Evolutionary conservation across 2,113 vertebrate species (phyloP).

Genomic region (Hippocampus barbouri): DNA sequence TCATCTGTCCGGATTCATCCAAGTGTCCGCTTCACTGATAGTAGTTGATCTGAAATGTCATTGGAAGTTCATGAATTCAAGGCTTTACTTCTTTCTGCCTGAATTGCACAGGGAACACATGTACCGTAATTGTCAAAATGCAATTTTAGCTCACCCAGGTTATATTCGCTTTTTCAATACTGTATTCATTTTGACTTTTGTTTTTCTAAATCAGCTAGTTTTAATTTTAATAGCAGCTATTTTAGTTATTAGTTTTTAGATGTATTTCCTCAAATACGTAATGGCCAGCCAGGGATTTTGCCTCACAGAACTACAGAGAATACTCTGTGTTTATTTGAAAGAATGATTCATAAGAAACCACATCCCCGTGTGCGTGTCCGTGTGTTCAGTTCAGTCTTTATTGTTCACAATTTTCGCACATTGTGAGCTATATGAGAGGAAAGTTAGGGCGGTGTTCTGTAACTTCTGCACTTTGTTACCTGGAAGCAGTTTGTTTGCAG

Average conservation of each 20-base stretch:
- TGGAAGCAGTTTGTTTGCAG: conserved; percentile 50
- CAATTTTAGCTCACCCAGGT: neutral
- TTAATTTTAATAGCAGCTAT: too few relatives aligned
- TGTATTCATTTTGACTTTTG: neutral
- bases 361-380: neutral
- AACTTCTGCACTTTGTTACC: conserved; percentile 41
- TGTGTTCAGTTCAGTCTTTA: conserved; percentile 60
- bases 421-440: conserved; percentile 26
- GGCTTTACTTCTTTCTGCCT: neutral
- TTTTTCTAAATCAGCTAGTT: neutral
- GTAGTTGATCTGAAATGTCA: neutral
- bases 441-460: conserved; percentile 6
- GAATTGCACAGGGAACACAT: neutral
- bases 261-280: too few relatives aligned
- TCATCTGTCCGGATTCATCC: conserved; percentile 40
- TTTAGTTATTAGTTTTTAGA: too few relatives aligned
- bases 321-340: neutral
- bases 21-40: neutral
- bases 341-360: neutral
- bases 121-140: neutral
- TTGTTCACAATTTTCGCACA: conserved; percentile 66
- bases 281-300: neutral
- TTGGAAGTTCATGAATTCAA: neutral
- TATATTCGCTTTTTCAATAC: neutral
- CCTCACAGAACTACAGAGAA: neutral